Evolutionary conservation across 2,888 invertebrate genomes (phyloP).

Genomic region (Drosophila meridiana): DNA sequence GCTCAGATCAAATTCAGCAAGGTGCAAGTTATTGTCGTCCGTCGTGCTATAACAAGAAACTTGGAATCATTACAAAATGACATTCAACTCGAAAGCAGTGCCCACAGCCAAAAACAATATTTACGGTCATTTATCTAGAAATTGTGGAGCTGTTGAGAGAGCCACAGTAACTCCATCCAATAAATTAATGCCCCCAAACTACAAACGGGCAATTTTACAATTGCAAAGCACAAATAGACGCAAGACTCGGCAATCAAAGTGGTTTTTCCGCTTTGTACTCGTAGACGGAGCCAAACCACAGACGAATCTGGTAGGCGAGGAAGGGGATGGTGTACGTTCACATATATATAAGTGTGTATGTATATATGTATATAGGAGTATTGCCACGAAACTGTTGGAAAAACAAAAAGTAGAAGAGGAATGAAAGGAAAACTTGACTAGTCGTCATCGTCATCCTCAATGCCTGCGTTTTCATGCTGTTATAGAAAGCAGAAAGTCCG

Average conservation of each 20-base stretch:
- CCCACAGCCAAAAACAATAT: conserved; percentile 10
- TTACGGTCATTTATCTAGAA: conserved; percentile 23
- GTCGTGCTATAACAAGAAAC: not conserved
- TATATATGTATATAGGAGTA: conserved; percentile 6
- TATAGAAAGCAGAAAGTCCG: conserved; percentile 66
- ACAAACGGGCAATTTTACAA: conserved; percentile 47
- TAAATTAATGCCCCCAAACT: conserved; percentile 31
- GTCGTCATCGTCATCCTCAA: conserved; percentile 36
- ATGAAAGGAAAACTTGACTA: conserved; percentile 48
- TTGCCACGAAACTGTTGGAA: conserved; percentile 52
- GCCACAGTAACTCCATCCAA: conserved; percentile 20
- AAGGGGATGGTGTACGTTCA: not conserved
- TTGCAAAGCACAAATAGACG: conserved; percentile 47
- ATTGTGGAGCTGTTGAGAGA: conserved; percentile 9
- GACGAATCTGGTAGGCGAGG: not conserved
- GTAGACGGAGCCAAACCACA: conserved; percentile 8
- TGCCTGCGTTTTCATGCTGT: conserved; percentile 45
- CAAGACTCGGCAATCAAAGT: conserved; percentile 48
- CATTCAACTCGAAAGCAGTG: not conserved
- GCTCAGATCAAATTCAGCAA: not conserved
- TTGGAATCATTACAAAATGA: not conserved
- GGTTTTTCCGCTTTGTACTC: conserved; percentile 52
- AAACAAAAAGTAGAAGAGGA: conserved; percentile 27
- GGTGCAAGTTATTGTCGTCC: not conserved
- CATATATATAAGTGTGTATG: not conserved